phyloP scores from a whole-genome alignment of 2,888 invertebrate genomes.

The Bedellia somnulentella region DNA sequence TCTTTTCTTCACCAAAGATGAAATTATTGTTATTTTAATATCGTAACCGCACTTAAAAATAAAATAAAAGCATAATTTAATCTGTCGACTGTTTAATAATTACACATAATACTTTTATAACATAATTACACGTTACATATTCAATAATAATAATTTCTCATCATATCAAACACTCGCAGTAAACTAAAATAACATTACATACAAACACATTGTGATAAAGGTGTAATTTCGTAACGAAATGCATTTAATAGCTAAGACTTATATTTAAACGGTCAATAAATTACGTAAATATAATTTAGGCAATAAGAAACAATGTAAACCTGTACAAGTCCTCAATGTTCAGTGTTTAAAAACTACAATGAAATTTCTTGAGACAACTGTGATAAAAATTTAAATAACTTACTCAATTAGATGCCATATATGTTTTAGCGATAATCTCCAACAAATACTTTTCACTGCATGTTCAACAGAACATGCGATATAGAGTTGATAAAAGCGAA shows the following conservation, averaged over 20 bases:
- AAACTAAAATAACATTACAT: conserved; percentile 39
- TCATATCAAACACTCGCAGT: conserved; percentile 49
- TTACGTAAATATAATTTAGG: conserved; percentile 57
- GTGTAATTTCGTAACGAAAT: conserved; percentile 47
- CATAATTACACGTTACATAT: conserved; percentile 58
- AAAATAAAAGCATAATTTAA: conserved; percentile 30
- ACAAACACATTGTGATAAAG: conserved; percentile 40
- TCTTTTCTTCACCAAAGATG: too few species aligned
- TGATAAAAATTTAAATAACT: too few species aligned
- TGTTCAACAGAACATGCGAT: too few species aligned
- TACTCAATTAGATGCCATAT: too few species aligned
- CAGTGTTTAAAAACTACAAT: too few species aligned
- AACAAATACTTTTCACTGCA: too few species aligned
- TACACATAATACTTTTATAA: conserved; percentile 60
- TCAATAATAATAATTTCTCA: conserved; percentile 59
- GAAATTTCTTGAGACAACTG: too few species aligned
- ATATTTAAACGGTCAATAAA: conserved; percentile 44
- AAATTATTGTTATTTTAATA: too few species aligned
- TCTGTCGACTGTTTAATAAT: conserved; percentile 57
- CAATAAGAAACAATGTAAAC: conserved; percentile 30
- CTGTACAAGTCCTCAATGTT: conserved; percentile 37
- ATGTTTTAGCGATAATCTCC: too few species aligned
- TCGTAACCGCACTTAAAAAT: too few species aligned
- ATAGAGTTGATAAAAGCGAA: too few species aligned
- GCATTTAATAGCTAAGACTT: conserved; percentile 43